Base-by-base conservation (phyloP, 2,888 invertebrate species). In the Exocentrus adspersus region DNA sequence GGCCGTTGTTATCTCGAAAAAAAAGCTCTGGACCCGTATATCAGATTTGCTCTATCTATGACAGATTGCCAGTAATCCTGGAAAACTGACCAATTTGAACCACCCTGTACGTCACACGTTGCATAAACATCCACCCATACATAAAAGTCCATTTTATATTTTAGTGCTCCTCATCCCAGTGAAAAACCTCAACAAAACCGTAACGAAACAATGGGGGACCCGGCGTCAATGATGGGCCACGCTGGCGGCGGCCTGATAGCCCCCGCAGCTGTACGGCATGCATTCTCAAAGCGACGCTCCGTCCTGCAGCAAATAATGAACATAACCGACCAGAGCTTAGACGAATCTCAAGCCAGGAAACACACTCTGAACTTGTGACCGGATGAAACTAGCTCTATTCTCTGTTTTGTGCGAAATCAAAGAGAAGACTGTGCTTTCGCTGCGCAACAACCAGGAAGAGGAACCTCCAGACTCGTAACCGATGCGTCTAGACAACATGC, bases 381-480 rank as follows among this genome's bases (percentile, higher is more conserved):
- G 98, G 83, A 97, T 99, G 97, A 98, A 98, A 86, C 97, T 97
- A 79, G 98, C 98, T 58, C 86, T 99, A 76, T 99, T 98, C 87
- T 96, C 96, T 75, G 98, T 99, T 69, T 87, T 99, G 67, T 98
- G 98, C 85, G 98, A 99, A 88, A 98, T 99, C 81, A 99, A 99
- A 87, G 98, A 99, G 85, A 99, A 99, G 88, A 98, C 97, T 91
- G 97, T 97, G 17, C 86, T 98, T 77, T 97, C 96, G 75, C 90
- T 97, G 79, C 90, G 97, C 77, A 97, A 97, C 84, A 95, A 96
- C 64, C 97, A 97, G 86, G 98, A 98, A 85, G 97, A 98, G 81
- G 97, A 98, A 81, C 97, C 97, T 2, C 97, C 97, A 81, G 98
- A 98, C 85, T 97, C 98, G 5, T 98, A 98, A 83, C 85, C 99